phyloP scores from a whole-genome alignment of 2,797 vertebrate species.

The Catharus ustulatus region DNA sequence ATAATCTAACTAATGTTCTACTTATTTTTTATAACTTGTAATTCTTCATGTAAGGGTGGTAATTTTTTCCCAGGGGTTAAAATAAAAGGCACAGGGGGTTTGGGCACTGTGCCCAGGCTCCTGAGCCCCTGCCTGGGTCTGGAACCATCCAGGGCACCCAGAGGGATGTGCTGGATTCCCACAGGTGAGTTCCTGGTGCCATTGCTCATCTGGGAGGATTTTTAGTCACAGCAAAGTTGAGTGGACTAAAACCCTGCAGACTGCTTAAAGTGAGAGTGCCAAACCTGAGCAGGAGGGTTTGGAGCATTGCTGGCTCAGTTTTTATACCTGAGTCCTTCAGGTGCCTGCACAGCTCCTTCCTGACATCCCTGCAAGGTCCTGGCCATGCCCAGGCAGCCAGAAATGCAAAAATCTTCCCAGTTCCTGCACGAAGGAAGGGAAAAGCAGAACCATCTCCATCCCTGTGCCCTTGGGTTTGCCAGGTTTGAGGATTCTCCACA shows the following conservation, averaged over 20 bases:
- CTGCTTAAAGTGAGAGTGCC: background rate
- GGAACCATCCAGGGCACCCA: no score
- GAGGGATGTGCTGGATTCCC: no score
- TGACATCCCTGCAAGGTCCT: background rate
- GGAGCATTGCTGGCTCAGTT: background rate
- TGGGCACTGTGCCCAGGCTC: no score
- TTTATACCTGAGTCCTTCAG: slow-evolving; percentile 24
- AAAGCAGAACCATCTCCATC: background rate
- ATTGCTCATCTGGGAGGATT: background rate
- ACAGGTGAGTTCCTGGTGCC: background rate
- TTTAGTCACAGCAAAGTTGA: background rate
- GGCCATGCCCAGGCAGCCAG: background rate
- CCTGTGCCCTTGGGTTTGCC: background rate
- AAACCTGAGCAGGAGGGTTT: background rate
- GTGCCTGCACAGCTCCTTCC: background rate
- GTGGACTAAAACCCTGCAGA: background rate
- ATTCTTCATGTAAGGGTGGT: no score
- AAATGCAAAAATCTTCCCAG: background rate
- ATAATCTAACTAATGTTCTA: no score
- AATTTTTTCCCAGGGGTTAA: no score
- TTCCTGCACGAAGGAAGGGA: background rate
- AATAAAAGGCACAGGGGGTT: no score
- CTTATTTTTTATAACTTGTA: no score
- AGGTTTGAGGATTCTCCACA: background rate
- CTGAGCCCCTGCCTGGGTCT: no score